Percentiles rank a stretch among this genome's conserved stretches.
These are phyloP conservation scores for Hartigia nigra DNA, from an alignment of 2,888 invertebrate species.

Conservation along the genomic window DNA sequence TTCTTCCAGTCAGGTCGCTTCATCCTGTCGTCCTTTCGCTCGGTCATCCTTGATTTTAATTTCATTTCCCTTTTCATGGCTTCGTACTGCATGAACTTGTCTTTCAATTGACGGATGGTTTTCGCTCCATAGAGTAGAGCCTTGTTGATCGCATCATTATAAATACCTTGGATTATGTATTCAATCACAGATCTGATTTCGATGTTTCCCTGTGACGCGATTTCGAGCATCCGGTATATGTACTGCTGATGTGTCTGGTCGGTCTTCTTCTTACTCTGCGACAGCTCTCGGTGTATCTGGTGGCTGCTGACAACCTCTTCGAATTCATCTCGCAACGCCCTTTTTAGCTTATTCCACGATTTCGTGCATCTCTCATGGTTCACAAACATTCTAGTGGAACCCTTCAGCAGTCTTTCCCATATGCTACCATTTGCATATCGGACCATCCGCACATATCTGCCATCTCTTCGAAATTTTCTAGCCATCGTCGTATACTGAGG, in stretches of 20 bases:
- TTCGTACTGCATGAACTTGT: constrained; percentile 13
- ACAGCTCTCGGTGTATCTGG: constrained; percentile 14
- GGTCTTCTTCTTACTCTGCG: constrained; percentile 8
- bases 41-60: not conserved
- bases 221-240: constrained; percentile 11
- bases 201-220: constrained; percentile 20
- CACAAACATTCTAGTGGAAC: constrained; percentile 14
- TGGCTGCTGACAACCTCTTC: constrained; percentile 1
- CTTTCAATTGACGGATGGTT: constrained; percentile 11
- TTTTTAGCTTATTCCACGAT: constrained; percentile 12
- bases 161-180: constrained; percentile 26
- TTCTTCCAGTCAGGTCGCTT: too few species aligned
- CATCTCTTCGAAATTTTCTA: constrained; percentile 32
- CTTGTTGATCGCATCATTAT: constrained; percentile 27
- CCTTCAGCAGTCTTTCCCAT: constrained; percentile 16
- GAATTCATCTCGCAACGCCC: constrained; percentile 15
- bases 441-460: constrained; percentile 6
- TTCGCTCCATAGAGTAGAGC: constrained; percentile 23
- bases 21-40: too few species aligned
- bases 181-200: constrained; percentile 15
- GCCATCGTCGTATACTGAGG: too few species aligned
- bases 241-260: constrained; percentile 22
- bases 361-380: constrained; percentile 10
- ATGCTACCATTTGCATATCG: constrained; percentile 28
- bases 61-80: not conserved